A percentile compares a stretch with the other conserved stretches of the same genome.
Evolutionary conservation across 2,888 invertebrate genomes (phyloP).

Genomic region (Oasisia sp.): DNA sequence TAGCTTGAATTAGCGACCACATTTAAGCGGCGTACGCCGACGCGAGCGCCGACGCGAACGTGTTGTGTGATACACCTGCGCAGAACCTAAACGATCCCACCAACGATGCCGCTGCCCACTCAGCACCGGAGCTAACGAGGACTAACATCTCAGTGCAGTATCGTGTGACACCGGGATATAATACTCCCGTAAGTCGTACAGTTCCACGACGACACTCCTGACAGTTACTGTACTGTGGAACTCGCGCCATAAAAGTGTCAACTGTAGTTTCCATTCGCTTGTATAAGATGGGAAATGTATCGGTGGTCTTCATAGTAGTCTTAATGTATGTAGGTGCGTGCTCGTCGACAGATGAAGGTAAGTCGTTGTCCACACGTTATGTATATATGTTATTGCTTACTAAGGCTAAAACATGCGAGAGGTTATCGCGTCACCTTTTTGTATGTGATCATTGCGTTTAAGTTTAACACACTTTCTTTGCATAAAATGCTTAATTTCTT

Average conservation of each 20-base stretch:
- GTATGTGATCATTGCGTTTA: no score
- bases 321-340: background rate
- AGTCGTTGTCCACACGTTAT: background rate
- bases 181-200: background rate
- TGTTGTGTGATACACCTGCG: background rate
- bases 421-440: no score
- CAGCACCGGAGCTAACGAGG: constrained; percentile 6
- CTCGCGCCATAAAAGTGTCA: background rate
- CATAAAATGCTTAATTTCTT: no score
- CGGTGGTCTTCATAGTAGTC: constrained; percentile 5
- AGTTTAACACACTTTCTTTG: no score
- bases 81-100: background rate
- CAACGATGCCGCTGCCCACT: background rate
- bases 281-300: constrained; percentile 10
- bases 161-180: constrained; percentile 12
- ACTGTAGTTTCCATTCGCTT: background rate
- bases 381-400: background rate
- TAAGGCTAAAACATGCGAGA: background rate
- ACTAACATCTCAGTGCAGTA: background rate
- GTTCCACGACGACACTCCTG: background rate
- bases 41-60: background rate
- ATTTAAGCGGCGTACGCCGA: background rate
- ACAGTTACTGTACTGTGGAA: background rate
- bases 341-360: background rate
- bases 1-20: background rate